Evolutionary conservation across 2,888 invertebrate species (phyloP).

Genomic region (Pedicia rivosa): DNA sequence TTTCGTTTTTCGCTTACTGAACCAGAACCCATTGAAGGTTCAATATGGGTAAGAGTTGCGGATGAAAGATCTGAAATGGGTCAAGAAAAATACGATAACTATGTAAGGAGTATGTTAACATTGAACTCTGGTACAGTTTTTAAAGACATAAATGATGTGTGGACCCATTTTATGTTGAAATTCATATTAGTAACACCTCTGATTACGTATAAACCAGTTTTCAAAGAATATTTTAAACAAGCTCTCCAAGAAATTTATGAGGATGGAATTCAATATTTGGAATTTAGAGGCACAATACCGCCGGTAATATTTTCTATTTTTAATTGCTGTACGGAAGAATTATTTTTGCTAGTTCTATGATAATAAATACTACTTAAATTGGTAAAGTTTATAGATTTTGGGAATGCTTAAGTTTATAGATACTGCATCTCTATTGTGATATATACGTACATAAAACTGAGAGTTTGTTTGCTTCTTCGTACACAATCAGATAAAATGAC

Average conservation of each 20-base stretch:
- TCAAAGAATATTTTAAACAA: conserved; percentile 47
- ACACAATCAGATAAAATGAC: no score
- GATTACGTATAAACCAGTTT: conserved; percentile 43
- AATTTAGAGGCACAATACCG: conserved; percentile 47
- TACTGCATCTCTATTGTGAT: no score
- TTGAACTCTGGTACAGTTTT: conserved; percentile 35
- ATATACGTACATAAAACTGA: no score
- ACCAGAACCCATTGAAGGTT: conserved; percentile 10
- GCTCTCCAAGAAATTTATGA: conserved; percentile 42
- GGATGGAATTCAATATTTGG: conserved; percentile 54
- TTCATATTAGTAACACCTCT: conserved; percentile 38
- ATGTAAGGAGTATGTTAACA: conserved; percentile 37
- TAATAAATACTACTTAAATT: no score
- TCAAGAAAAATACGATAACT: conserved; percentile 31
- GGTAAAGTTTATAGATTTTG: no score
- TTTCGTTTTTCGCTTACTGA: conserved; percentile 24
- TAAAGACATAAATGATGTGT: conserved; percentile 37
- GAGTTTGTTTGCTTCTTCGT: no score
- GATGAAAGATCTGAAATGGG: conserved; percentile 28
- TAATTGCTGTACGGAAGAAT: no score
- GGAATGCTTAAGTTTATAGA: no score
- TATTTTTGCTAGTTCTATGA: no score
- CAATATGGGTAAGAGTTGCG: conserved; percentile 34
- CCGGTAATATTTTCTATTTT: conserved; percentile 19
- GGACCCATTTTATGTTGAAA: conserved; percentile 39